Conservation (phyloP, 2,797 vertebrate genomes). For the Rhinophrynus dorsalis region DNA sequence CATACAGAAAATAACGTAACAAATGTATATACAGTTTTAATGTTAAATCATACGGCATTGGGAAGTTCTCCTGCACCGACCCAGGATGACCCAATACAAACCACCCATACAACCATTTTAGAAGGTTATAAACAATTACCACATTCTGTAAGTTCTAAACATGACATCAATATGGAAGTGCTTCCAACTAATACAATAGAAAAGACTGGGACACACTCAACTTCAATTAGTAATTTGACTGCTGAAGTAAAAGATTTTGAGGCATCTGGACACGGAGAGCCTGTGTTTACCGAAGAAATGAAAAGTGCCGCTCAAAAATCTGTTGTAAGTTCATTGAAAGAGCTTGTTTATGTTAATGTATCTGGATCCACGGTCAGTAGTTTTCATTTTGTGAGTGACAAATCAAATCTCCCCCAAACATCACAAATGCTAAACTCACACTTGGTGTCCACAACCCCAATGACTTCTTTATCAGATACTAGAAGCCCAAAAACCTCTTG, state of each 20-base stretch:
- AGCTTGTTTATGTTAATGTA: slow-evolving; percentile 5
- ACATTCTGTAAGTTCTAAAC: neutral
- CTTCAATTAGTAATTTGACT: neutral
- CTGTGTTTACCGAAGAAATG: slow-evolving; percentile 14
- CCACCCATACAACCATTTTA: neutral
- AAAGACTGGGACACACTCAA: neutral
- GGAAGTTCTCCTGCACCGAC: neutral
- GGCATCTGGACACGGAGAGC: neutral
- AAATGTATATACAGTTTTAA: neutral
- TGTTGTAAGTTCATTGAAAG: neutral
- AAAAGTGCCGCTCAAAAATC: neutral
- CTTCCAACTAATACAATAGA: neutral
- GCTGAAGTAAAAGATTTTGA: neutral
- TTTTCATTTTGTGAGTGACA: accelerated
- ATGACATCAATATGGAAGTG: neutral
- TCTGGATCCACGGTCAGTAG: neutral
- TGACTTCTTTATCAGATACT: slow-evolving; percentile 42
- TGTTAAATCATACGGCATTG: neutral
- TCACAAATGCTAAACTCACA: slow-evolving; percentile 41
- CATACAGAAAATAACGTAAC: neutral
- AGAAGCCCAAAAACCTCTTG: neutral
- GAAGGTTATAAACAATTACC: neutral
- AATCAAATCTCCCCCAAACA: neutral
- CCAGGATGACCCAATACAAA: neutral
- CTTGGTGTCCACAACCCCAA: neutral